Evolutionary conservation across 2,888 invertebrate species (phyloP).

Genomic region (Protophormia terraenovae): DNA sequence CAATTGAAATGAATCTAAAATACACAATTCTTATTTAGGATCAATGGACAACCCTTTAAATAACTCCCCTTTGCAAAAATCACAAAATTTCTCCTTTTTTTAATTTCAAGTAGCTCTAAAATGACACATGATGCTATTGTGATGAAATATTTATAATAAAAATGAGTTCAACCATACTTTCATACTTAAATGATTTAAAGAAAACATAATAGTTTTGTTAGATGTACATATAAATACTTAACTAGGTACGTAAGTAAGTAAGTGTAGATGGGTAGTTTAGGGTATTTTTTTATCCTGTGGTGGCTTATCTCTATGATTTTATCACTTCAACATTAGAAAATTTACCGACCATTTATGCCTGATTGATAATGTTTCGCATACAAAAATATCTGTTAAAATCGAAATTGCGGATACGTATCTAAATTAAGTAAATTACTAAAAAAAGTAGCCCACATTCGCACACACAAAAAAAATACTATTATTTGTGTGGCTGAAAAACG

Average conservation of each 20-base stretch:
- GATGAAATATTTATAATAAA: not conserved
- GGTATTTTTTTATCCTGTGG: not conserved
- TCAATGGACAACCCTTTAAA: slow-evolving; percentile 19
- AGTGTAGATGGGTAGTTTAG: not conserved
- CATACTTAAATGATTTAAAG: not conserved
- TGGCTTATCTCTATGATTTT: slow-evolving; percentile 22
- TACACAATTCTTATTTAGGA: not conserved
- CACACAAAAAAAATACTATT: not conserved
- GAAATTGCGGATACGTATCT: not conserved
- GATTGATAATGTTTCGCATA: not conserved
- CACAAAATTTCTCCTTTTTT: not conserved
- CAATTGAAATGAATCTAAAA: not conserved
- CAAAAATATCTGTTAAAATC: not conserved
- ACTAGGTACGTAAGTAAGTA: not conserved
- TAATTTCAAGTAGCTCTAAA: slow-evolving; percentile 4
- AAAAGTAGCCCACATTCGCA: slow-evolving; percentile 1
- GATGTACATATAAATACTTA: too few relatives aligned
- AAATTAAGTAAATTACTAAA: not conserved
- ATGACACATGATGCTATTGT: slow-evolving; percentile 2
- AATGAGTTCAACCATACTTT: not conserved
- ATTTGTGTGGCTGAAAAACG: slow-evolving; percentile 5
- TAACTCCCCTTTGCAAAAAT: not conserved
- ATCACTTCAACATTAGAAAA: not conserved
- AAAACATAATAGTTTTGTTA: not conserved
- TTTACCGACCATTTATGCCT: not conserved